A percentile compares a stretch with the other conserved stretches of the same genome.
These are phyloP conservation scores for Sylvilagus bachmani DNA, from an alignment of 2,113 vertebrate species.

Conservation along the genomic window DNA sequence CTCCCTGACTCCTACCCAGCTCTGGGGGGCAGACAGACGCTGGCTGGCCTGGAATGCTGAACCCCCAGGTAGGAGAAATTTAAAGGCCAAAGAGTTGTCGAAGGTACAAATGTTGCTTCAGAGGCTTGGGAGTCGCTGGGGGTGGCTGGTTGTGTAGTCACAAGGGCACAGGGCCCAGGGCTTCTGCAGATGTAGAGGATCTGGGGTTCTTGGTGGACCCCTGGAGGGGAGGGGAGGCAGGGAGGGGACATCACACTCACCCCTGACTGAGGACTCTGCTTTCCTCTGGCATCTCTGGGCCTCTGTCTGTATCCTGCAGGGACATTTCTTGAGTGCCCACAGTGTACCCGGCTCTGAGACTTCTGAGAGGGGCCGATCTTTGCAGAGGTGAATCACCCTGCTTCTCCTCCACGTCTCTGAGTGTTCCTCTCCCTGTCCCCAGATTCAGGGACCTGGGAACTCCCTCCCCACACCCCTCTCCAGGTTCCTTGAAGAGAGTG, in stretches of 20 bases:
- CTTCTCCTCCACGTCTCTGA: not conserved
- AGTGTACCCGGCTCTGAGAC: not conserved
- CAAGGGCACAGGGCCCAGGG: not conserved
- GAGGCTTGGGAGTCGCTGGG: not conserved
- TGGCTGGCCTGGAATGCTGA: not conserved
- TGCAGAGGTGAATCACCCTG: not conserved
- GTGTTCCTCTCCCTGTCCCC: not conserved
- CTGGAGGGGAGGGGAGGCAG: not conserved
- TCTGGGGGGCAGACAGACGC: not conserved
- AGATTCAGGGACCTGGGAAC: conserved; percentile 14
- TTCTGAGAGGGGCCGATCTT: not conserved
- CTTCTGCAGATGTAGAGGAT: not conserved
- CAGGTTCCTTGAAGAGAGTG: conserved; percentile 73
- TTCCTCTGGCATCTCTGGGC: not conserved
- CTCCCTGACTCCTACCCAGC: not conserved
- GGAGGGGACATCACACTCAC: not conserved
- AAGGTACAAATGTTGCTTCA: conserved; percentile 29
- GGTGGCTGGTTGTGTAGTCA: not conserved
- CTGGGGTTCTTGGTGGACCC: not conserved
- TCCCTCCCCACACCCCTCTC: not conserved
- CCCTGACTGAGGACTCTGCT: not conserved
- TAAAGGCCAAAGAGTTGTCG: conserved; percentile 27
- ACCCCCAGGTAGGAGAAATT: not conserved
- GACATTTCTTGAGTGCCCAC: conserved; percentile 53
- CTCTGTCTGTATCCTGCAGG: conserved; percentile 3